Evolutionary conservation across 2,888 invertebrate genomes (phyloP), one percentile per base, ranked within the genome.

Genomic region (Pristionchus mayeri): DNA sequence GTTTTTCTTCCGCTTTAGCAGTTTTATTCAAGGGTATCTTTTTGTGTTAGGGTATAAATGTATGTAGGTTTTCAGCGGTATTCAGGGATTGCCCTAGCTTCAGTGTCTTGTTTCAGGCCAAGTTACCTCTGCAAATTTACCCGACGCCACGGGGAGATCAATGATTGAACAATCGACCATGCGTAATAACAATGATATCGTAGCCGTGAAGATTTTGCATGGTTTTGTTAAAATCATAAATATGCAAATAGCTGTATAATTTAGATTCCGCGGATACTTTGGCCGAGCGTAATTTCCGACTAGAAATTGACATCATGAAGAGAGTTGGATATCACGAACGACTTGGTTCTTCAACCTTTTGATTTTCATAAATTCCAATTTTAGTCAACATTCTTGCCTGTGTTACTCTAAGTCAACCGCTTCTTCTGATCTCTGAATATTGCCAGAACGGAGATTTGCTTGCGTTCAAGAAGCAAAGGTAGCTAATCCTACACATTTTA

Each of bases 341-440:
- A 54, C 54, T 79, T 3, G 79, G 79, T 79, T 3, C 27, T 24
- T 37, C 21, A 37, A n/a, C 1, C 27, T 21, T 48, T 4, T 3
- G 3, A 37, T 63, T n/a, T 7, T 2, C 16, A 34, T 40, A 24
- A 11, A 11, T 75, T 16, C 2, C 2, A 11, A 44, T 3, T 79
- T n/a, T n/a, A 79, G 79, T 79, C 3, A 79, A 79, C 24, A 40
- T 79, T n/a, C 34, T 79, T 24, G 79, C 54, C 4, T 79, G 79
- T 40, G 79, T 79, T 21, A 79, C 54, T 27, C 11, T 27, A 0
- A 54, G 30, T 27, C 11, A 21, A 2, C 79, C 79, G 44, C 18
- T 40, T 54, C 79, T 79, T n/a, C 79, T 79, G 16, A 79, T 79
- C 11, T 48, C 57, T 2, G 79, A 79, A 40, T 79, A 54, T 24